Percentiles rank a stretch among this genome's conserved stretches.
Conservation (phyloP, 2,888 invertebrate species). For the Cristatella mucedo region DNA sequence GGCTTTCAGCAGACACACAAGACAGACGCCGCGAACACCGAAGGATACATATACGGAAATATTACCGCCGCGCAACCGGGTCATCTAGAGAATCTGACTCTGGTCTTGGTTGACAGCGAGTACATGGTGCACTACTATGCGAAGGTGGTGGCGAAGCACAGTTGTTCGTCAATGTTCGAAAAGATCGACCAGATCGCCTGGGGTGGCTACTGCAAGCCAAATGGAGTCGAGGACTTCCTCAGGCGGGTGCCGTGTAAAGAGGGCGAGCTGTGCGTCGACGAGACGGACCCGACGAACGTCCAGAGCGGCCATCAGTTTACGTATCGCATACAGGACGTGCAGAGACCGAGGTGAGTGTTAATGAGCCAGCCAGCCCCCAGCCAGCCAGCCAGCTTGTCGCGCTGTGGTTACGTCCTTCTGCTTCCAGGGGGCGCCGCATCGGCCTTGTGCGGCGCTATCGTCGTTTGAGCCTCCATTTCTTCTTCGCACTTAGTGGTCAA, state of each 20-base stretch:
- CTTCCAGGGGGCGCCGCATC: too few species aligned
- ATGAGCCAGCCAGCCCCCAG: too few species aligned
- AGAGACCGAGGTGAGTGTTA: constrained; percentile 66
- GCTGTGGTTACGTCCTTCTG: too few species aligned
- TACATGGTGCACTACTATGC: constrained; percentile 79
- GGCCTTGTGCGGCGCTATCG: too few species aligned
- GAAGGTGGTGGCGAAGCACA: constrained; percentile 40
- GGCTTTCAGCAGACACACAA: constrained; percentile 89
- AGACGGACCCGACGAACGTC: constrained; percentile 60
- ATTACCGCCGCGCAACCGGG: constrained; percentile 56
- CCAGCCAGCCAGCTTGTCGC: too few species aligned
- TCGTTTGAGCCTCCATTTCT: too few species aligned
- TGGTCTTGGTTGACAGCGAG: constrained; percentile 73
- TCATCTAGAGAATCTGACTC: constrained; percentile 31
- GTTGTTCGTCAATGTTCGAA: constrained; percentile 68
- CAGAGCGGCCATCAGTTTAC: constrained; percentile 79
- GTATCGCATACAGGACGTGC: constrained; percentile 71
- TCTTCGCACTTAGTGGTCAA: too few species aligned
- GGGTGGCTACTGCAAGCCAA: constrained; percentile 62
- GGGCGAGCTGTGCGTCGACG: constrained; percentile 63
- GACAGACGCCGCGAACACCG: constrained; percentile 64
- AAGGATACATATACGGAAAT: constrained; percentile 90
- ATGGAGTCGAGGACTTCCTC: constrained; percentile 60
- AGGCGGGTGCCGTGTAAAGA: constrained; percentile 67
- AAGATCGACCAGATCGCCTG: constrained; percentile 65